Percentiles rank a stretch among this genome's conserved stretches.
These are phyloP conservation scores for Furnarius figulus DNA, from an alignment of 2,113 vertebrate genomes.

Conservation along the genomic window DNA sequence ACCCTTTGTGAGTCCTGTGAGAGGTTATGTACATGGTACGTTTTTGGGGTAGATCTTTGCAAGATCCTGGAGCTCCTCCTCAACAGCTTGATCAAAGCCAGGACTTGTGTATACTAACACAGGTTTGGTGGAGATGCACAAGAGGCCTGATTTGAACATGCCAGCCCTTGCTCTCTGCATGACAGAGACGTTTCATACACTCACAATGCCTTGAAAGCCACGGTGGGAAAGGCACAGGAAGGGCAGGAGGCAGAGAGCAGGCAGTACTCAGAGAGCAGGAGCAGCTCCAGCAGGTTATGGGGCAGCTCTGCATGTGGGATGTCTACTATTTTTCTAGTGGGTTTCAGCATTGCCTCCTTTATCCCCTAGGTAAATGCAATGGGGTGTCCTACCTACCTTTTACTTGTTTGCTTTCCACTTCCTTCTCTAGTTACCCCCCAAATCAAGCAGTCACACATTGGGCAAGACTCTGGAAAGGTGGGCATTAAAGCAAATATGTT, in stretches of 20 bases:
- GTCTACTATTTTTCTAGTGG: background rate
- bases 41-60: background rate
- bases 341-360: background rate
- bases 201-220: background rate
- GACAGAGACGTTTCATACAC: background rate
- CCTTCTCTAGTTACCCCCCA: background rate
- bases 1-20: background rate
- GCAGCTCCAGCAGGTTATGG: background rate
- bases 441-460: background rate
- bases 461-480: background rate
- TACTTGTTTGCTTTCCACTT: background rate
- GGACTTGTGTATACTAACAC: background rate
- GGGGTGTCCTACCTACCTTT: background rate
- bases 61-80: background rate
- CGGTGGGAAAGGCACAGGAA: background rate
- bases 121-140: background rate
- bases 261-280: background rate
- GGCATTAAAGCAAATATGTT: background rate
- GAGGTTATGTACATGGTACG: background rate
- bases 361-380: background rate
- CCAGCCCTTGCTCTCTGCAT: background rate
- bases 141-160: background rate
- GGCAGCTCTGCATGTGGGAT: background rate
- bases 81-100: background rate
- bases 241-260: background rate